A percentile compares a stretch with the other conserved stretches of the same genome.
Evolutionary conservation across 2,113 vertebrate genomes (phyloP).

Genomic region (Pelecanus crispus): DNA sequence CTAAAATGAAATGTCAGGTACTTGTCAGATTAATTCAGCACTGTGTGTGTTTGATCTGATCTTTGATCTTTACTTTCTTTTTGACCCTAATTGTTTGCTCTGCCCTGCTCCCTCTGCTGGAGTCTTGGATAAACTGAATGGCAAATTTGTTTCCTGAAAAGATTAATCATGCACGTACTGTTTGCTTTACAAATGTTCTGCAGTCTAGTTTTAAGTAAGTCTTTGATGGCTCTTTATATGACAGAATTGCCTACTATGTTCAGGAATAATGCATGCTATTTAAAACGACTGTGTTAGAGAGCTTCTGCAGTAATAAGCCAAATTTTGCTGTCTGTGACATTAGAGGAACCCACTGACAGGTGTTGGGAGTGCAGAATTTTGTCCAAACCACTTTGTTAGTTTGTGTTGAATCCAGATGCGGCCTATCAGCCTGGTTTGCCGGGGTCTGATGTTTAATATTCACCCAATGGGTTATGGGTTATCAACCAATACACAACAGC

Average conservation of each 20-base stretch:
- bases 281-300: neutral
- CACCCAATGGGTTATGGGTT: neutral
- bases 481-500: neutral
- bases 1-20: slow-evolving; percentile 24
- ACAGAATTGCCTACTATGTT: neutral
- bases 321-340: neutral
- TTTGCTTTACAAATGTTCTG: slow-evolving; percentile 60
- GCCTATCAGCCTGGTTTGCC: neutral
- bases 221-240: slow-evolving; percentile 52
- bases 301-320: neutral
- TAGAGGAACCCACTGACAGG: neutral
- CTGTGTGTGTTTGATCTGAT: slow-evolving; percentile 37
- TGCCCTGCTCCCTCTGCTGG: slow-evolving; percentile 74
- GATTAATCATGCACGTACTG: slow-evolving; percentile 54
- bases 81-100: slow-evolving; percentile 56
- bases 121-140: slow-evolving; percentile 67
- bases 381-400: neutral
- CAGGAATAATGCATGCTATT: neutral
- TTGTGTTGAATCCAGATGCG: neutral
- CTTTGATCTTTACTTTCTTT: slow-evolving; percentile 62
- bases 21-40: slow-evolving; percentile 34
- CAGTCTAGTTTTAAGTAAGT: slow-evolving; percentile 24
- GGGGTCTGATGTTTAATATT: neutral
- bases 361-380: neutral
- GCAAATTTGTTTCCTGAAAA: slow-evolving; percentile 61